These are phyloP conservation scores for Meda fulgida DNA, from an alignment of 2,797 vertebrate species.

Conservation along the genomic window DNA sequence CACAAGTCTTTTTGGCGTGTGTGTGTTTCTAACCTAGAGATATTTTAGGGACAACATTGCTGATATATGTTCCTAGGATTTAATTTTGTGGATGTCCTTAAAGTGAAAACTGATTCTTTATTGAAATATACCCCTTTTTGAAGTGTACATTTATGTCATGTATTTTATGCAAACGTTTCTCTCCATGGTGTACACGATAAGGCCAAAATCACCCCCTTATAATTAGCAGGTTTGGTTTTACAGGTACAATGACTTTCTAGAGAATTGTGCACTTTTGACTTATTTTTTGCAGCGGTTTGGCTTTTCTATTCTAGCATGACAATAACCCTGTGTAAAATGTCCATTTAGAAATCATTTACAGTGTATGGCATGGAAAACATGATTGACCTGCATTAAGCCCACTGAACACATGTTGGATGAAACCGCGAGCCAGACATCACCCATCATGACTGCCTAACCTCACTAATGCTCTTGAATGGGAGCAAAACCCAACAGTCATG, in stretches of 20 bases:
- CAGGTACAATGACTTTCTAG: background rate
- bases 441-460: background rate
- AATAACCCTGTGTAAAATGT: background rate
- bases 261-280: background rate
- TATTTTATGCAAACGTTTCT: background rate
- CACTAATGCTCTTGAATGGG: background rate
- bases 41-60: background rate
- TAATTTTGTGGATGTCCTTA: background rate
- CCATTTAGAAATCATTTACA: background rate
- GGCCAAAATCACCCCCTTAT: background rate
- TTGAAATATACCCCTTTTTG: background rate
- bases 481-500: background rate
- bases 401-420: background rate
- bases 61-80: background rate
- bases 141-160: background rate
- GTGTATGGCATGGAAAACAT: background rate
- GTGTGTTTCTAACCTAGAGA: background rate
- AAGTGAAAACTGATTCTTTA: background rate
- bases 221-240: background rate
- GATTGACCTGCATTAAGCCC: background rate
- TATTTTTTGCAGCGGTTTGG: background rate
- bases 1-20: constrained; percentile 5
- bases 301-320: too few species aligned
- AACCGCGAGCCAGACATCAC: background rate
- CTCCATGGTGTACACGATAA: background rate